These are phyloP conservation scores for Lophotriccus pileatus DNA, from an alignment of 2,797 vertebrate species.

Conservation along the genomic window DNA sequence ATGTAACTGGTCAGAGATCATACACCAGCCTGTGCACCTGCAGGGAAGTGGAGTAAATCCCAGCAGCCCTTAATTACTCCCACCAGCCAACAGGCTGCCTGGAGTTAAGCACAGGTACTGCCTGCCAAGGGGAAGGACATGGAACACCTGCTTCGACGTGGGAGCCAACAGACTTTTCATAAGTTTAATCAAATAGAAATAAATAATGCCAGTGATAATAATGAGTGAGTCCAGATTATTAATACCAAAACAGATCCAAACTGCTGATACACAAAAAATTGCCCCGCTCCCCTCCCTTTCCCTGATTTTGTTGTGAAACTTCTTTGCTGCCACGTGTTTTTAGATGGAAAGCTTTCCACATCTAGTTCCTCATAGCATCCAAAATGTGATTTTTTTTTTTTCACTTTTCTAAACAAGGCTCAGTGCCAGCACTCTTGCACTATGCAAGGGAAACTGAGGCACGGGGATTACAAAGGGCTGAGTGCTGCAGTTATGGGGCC, in stretches of 20 bases:
- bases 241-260: slow-evolving; percentile 1
- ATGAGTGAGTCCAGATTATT: neutral
- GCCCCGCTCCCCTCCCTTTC: neutral
- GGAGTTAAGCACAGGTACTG: neutral
- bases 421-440: accelerated
- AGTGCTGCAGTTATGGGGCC: accelerated
- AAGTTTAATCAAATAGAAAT: slow-evolving; percentile 26
- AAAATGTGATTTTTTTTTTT: neutral
- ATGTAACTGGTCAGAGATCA: neutral
- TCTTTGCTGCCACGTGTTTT: neutral
- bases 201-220: neutral
- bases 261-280: neutral
- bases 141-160: neutral
- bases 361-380: neutral
- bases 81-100: neutral
- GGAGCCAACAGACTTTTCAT: neutral
- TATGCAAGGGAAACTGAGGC: neutral
- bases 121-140: neutral
- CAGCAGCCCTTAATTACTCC: neutral
- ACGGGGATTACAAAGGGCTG: accelerated
- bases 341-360: neutral
- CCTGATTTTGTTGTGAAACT: neutral
- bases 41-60: neutral
- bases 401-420: neutral
- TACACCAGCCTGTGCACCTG: neutral